Conservation (phyloP, 2,113 vertebrate genomes). For the Spermophilus dauricus region DNA sequence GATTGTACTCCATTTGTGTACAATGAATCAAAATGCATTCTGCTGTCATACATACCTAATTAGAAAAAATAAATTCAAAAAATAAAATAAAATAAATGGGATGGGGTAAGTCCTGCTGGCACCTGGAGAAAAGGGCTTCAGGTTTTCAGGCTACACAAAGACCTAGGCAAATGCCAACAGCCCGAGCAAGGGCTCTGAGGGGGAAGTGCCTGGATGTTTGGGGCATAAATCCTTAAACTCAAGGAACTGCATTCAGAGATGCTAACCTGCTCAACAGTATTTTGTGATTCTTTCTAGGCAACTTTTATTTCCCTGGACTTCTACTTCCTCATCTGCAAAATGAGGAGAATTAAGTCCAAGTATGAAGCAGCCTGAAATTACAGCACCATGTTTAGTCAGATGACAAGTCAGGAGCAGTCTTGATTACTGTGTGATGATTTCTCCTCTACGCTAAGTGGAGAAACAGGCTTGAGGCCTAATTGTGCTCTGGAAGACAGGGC, state of each 20-base stretch:
- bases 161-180: not conserved
- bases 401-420: not conserved
- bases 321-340: not conserved
- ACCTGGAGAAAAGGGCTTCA: not conserved
- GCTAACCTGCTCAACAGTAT: not conserved
- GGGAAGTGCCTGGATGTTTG: accelerated
- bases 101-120: not conserved
- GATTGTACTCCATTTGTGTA: no score
- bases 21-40: no score
- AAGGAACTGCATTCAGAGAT: not conserved
- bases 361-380: not conserved
- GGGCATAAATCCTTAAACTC: accelerated
- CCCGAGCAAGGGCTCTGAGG: not conserved
- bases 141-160: not conserved
- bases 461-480: not conserved
- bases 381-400: not conserved
- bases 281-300: not conserved
- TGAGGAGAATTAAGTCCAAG: not conserved
- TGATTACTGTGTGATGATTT: accelerated
- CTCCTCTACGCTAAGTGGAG: not conserved
- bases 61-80: no score
- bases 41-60: no score
- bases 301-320: not conserved
- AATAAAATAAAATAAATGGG: no score
- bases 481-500: not conserved